These are phyloP conservation scores for Synergus gifuensis DNA, from an alignment of 2,888 invertebrate genomes.

Conservation along the genomic window DNA sequence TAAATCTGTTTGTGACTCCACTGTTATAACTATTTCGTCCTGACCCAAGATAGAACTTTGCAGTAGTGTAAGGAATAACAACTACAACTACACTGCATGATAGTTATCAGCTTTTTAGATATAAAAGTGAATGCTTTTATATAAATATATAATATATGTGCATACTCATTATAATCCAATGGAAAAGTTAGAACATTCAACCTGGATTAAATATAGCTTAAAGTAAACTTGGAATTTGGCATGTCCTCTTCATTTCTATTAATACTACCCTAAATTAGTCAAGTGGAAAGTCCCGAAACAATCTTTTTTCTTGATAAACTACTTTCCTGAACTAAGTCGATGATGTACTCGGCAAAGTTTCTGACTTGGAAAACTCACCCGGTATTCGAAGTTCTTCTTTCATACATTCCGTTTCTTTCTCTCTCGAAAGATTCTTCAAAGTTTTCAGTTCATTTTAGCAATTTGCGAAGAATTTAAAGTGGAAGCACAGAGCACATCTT, in stretches of 20 bases:
- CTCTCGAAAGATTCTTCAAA: constrained; percentile 32
- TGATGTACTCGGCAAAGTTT: constrained; percentile 39
- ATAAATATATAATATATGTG: too few species aligned
- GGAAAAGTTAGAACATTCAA: too few species aligned
- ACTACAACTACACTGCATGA: not conserved
- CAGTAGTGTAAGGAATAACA: constrained; percentile 7
- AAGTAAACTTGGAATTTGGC: not conserved
- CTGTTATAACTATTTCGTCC: constrained; percentile 37
- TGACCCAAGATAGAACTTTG: constrained; percentile 30
- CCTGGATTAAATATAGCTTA: not conserved
- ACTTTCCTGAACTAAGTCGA: constrained; percentile 39
- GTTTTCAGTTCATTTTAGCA: constrained; percentile 41
- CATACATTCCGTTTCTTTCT: constrained; percentile 36
- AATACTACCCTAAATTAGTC: not conserved
- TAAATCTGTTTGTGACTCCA: constrained; percentile 32
- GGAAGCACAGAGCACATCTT: constrained; percentile 34
- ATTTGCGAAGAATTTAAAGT: constrained; percentile 40
- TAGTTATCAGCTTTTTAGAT: not conserved
- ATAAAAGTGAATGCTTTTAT: not conserved
- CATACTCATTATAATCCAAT: too few species aligned
- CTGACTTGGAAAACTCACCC: constrained; percentile 28
- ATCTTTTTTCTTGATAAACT: constrained; percentile 34
- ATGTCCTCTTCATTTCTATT: not conserved
- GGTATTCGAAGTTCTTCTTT: constrained; percentile 40
- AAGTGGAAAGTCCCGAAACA: not conserved